phyloP scores from a whole-genome alignment of 2,797 vertebrate genomes.

The Scyliorhinus canicula region DNA sequence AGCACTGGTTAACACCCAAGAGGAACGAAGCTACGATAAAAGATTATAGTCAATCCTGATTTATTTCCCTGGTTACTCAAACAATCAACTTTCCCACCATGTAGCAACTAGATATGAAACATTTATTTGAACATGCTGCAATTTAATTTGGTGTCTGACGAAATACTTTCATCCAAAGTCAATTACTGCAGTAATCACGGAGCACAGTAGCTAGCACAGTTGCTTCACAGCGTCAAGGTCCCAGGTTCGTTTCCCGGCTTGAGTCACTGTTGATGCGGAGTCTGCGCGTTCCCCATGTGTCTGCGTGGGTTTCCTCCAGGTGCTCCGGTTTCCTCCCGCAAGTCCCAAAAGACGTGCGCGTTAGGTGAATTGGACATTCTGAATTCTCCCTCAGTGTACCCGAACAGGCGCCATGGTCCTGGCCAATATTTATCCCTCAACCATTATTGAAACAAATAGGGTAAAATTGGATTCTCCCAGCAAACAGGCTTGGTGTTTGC shows the following conservation, averaged over 20 bases:
- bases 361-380: too few species aligned
- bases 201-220: too few species aligned
- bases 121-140: neutral
- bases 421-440: neutral
- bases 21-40: neutral
- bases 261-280: too few species aligned
- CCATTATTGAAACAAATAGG: neutral
- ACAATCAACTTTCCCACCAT: slow-evolving; percentile 13
- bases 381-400: neutral
- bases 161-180: neutral
- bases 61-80: neutral
- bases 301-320: too few species aligned
- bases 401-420: neutral
- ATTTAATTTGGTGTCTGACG: neutral
- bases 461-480: neutral
- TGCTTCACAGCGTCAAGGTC: too few species aligned
- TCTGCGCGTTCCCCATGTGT: too few species aligned
- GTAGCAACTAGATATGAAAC: neutral
- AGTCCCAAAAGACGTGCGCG: too few species aligned
- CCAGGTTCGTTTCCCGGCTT: too few species aligned
- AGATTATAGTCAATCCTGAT: neutral
- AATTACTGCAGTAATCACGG: neutral
- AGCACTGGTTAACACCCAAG: neutral
- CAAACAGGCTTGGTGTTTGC: neutral
- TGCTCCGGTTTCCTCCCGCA: too few species aligned